Base-by-base conservation (phyloP, 1,140 invertebrate species). In the Orchestia grillus region DNA sequence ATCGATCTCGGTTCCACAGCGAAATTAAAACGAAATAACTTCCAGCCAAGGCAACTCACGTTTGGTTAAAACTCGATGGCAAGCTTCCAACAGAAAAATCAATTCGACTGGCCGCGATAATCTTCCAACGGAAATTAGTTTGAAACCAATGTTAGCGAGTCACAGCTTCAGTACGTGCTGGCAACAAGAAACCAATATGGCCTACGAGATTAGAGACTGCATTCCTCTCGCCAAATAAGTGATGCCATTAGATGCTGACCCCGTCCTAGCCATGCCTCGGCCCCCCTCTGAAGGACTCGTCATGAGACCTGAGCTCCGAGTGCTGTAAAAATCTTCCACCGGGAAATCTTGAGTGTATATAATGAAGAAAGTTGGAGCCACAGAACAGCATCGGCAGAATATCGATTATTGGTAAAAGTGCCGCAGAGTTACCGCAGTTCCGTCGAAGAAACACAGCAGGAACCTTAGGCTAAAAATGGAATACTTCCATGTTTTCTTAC, bases 111-210 rank as follows among this genome's bases (percentile, higher is more conserved):
- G 28, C 47, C 19, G 28, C 62, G 36, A 1, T 3, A 77, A 77
- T 28, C 62, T 36, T 19, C 62, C 62, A 8, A 53, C 6, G 6
- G 36, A 36, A 77, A 77, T 77, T 77, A 77, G 15, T 77, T 77
- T 77, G 28, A 77, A 77, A 77, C 62, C 11, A 77, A 77, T 77
- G 11, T 36, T 23, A 77, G 62, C 62, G 36, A 77, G 62, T 15
- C 28, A 28, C 28, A 77, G 62, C 62, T 77, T 53, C 11, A 77
- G 62, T 77, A 36, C 28, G 62, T 77, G 28, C 41, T 42, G 36
- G 43, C 88, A 44, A 43, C 42, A 90, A 90, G 88, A 90, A 90
- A 90, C 88, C 92, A 94, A 94, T 94, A 94, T 94, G 92, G 92
- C 92, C 92, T 94, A 94, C 47, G 44, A 94, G 92, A 94, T 94